Evolutionary conservation across 2,888 invertebrate species (phyloP), one percentile per base, ranked within the genome.

Genomic region (Deroplatys truncata): DNA sequence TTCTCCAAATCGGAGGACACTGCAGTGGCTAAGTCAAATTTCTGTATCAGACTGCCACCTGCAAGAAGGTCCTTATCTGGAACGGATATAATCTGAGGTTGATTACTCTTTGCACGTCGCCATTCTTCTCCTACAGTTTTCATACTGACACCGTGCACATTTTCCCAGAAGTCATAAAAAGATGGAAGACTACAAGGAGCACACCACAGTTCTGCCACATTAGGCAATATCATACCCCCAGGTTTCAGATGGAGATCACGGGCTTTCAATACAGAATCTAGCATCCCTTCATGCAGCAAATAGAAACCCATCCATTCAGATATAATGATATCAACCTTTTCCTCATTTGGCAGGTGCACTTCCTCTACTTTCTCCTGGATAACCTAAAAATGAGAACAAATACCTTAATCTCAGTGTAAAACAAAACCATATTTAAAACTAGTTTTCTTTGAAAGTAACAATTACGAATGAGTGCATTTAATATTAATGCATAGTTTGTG

Each of bases 271-370:
- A 99, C 97, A 0, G 98, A 98, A 93, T 98, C 97, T 89, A 99
- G 93, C 99, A 99, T 99, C 13, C 98, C 98, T 93, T 99, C 99
- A 92, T 98, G 99, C 28, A 99, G 94, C 72, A 99, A 94, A 93
- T 98, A 98, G 93, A 99, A 98, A 0, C 99, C 99, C 99, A 99
- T 99, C 99, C 99, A 99, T 94, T 99, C 99, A 0, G 98, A 98
- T 9, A 99, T 96, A 91, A 99, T 97, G 16, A 98, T 95, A 93
- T 99, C 98, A 2, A 98, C 97, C 93, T 97, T 96, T 15, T 95
- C 94, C 88, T 95, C 92, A 91, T 93, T 94, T 0, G 97, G 96
- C 88, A 97, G 93, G 1, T 93, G 92, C 5, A 98, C 94, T 92
- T 98, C 96, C 94, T 98, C 98, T 13, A 98, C 95, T 94, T 94